phyloP scores from a whole-genome alignment of 2,113 vertebrate genomes.

The Penelope pileata region DNA sequence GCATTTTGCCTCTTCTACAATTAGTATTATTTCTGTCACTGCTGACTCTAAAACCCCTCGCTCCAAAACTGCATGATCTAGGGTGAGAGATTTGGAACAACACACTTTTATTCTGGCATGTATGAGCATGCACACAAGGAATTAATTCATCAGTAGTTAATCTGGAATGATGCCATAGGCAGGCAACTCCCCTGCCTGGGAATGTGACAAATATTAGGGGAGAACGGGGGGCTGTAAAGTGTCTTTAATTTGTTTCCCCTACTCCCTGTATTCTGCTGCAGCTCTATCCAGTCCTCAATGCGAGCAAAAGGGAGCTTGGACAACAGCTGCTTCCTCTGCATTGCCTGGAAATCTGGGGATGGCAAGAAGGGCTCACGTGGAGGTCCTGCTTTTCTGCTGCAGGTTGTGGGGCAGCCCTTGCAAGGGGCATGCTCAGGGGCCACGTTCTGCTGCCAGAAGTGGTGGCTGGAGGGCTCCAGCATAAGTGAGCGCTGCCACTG shows the following conservation, averaged over 20 bases:
- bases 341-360: not conserved
- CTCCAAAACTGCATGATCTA: not conserved
- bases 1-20: not conserved
- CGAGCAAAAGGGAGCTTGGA: not conserved
- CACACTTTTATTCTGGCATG: not conserved
- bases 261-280: not conserved
- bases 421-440: not conserved
- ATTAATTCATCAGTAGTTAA: constrained; percentile 24
- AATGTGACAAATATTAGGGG: not conserved
- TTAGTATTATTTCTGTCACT: not conserved
- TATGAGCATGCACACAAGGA: not conserved
- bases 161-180: not conserved
- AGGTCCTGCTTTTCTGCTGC: not conserved
- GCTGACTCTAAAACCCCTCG: not conserved
- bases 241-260: not conserved
- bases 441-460: accelerated
- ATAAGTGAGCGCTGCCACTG: not conserved
- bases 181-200: not conserved
- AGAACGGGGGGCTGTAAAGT: not conserved
- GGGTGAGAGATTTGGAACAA: not conserved
- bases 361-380: not conserved
- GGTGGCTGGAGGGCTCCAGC: not conserved
- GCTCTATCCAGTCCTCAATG: not conserved
- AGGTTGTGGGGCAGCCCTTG: not conserved
- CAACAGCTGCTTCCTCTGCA: not conserved